These are phyloP conservation scores for Leptinotarsa defecta DNA, from an alignment of 1,140 invertebrate genomes.

Conservation along the genomic window DNA sequence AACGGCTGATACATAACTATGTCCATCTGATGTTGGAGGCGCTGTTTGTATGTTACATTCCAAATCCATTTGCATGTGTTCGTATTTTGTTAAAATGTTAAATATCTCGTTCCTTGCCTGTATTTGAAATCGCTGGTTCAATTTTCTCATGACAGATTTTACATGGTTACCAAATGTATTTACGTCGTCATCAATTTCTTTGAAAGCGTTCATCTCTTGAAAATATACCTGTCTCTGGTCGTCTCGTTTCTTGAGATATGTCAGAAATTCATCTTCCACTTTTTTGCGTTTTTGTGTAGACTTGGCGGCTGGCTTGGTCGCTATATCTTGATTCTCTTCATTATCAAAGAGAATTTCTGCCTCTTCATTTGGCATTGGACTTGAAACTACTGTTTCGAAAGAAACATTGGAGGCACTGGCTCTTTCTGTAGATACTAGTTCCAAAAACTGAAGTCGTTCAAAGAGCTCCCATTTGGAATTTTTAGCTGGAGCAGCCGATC, in stretches of 20 bases:
- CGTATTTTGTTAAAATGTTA: slow-evolving; percentile 6
- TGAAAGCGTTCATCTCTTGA: background rate
- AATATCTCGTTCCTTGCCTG: slow-evolving; percentile 7
- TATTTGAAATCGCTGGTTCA: background rate
- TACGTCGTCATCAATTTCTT: slow-evolving; percentile 4
- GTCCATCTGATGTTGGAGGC: background rate
- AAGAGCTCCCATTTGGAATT: slow-evolving; percentile 10
- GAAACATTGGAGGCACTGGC: slow-evolving; percentile 11
- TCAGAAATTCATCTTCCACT: background rate
- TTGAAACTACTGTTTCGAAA: slow-evolving; percentile 8
- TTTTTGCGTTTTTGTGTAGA: background rate
- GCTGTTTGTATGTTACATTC: slow-evolving; percentile 7
- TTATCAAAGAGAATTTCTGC: background rate
- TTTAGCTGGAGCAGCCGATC: slow-evolving; percentile 9
- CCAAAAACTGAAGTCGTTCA: slow-evolving; percentile 7
- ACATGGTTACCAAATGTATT: slow-evolving; percentile 1
- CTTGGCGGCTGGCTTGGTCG: background rate
- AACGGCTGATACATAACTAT: background rate
- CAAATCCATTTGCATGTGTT: slow-evolving; percentile 2
- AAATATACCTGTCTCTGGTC: background rate
- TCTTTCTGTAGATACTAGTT: slow-evolving; percentile 18
- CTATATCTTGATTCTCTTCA: background rate
- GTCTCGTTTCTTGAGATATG: background rate
- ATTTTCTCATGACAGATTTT: slow-evolving; percentile 2
- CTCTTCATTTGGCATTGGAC: slow-evolving; percentile 1